phyloP scores from a whole-genome alignment of 2,888 invertebrate species.

The Scaptomyza polygonia region DNA sequence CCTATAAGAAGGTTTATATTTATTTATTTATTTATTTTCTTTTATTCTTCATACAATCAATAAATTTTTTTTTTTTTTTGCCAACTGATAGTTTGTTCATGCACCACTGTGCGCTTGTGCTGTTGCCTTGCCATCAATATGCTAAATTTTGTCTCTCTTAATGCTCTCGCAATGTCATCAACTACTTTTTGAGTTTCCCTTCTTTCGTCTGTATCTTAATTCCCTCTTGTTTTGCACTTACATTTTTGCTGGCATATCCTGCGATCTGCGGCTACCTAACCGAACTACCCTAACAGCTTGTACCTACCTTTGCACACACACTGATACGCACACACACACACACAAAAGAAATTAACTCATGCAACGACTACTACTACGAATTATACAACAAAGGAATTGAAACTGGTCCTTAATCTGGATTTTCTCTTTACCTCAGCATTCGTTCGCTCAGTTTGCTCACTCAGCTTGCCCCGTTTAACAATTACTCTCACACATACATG shows the following conservation, averaged over 20 bases:
- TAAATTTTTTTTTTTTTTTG: background rate
- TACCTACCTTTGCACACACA: slow-evolving; percentile 15
- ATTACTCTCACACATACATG: slow-evolving; percentile 48
- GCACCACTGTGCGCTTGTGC: background rate
- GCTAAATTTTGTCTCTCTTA: background rate
- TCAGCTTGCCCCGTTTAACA: slow-evolving; percentile 62
- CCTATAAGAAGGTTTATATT: no score
- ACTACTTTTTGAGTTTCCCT: slow-evolving; percentile 10
- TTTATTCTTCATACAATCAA: no score
- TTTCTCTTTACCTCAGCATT: slow-evolving; percentile 49
- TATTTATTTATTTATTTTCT: no score
- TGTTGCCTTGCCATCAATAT: background rate
- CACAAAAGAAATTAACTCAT: slow-evolving; percentile 42
- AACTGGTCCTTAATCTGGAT: slow-evolving; percentile 76
- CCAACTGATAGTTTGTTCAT: background rate
- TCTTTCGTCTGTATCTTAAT: slow-evolving; percentile 43
- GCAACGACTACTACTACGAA: slow-evolving; percentile 30
- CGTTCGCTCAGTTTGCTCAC: slow-evolving; percentile 28
- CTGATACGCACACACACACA: background rate
- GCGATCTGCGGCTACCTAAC: slow-evolving; percentile 49
- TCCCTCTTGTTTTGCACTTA: slow-evolving; percentile 51
- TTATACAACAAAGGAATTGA: slow-evolving; percentile 61
- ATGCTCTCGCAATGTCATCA: slow-evolving; percentile 8
- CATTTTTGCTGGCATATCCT: slow-evolving; percentile 48
- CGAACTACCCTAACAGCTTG: slow-evolving; percentile 50